Conservation (phyloP, 2,888 invertebrate genomes). For the Macrosiphum euphorbiae region DNA sequence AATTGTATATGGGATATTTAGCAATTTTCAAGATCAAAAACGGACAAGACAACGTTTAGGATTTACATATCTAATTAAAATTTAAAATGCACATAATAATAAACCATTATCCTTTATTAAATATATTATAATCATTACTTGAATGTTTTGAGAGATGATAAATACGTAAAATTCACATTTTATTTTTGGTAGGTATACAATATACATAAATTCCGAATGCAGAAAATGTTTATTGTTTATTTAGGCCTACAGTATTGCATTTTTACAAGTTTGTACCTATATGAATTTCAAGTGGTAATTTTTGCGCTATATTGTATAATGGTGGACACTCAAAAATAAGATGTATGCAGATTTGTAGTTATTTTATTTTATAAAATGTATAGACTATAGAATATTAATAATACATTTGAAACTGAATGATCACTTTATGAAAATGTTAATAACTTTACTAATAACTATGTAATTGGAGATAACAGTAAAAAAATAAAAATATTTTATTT, state of each 20-base stretch:
- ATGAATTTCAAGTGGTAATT: not conserved
- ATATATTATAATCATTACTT: not conserved
- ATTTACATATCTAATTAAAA: slow-evolving; percentile 8
- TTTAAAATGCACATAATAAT: slow-evolving; percentile 33
- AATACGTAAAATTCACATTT: not conserved
- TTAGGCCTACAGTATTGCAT: not conserved
- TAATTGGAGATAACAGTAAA: too few species aligned
- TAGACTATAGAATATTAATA: not conserved
- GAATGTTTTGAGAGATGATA: not conserved
- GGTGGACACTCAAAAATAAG: not conserved
- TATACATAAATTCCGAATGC: not conserved
- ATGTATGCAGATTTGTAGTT: too few species aligned
- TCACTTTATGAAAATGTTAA: too few species aligned
- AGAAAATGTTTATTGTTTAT: not conserved
- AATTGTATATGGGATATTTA: not conserved
- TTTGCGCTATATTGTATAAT: not conserved
- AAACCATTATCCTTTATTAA: not conserved
- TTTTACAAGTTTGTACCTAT: not conserved
- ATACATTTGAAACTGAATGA: not conserved
- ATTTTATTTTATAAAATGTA: not conserved
- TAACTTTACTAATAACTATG: too few species aligned
- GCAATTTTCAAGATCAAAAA: not conserved
- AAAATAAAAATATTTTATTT: not conserved
- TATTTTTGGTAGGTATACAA: not conserved
- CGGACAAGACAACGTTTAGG: not conserved